A percentile compares a stretch with the other conserved stretches of the same genome.
Evolutionary conservation across 2,113 vertebrate genomes (phyloP).

Genomic region (Eolophus roseicapilla): DNA sequence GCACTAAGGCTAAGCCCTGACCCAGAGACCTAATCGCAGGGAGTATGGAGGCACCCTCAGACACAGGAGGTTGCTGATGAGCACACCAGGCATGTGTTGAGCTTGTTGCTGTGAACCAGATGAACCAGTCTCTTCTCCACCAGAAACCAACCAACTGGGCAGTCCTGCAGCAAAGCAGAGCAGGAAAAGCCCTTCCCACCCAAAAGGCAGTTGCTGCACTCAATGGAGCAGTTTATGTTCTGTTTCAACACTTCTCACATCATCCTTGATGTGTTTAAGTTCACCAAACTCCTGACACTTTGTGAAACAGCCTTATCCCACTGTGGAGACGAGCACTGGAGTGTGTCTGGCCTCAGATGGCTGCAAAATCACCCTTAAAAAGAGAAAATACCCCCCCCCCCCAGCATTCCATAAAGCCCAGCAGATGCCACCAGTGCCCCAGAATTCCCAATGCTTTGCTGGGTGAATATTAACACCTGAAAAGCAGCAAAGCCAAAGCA

Average conservation of each 20-base stretch:
- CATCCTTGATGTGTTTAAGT: not conserved
- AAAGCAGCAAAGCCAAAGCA: not conserved
- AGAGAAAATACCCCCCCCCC: not conserved
- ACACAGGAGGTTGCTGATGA: not conserved
- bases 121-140: not conserved
- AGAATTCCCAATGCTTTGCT: not conserved
- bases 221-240: not conserved
- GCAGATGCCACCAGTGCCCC: rapidly evolving
- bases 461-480: not conserved
- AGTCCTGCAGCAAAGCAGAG: not conserved
- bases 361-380: not conserved
- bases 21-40: not conserved
- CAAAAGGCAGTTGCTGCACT: not conserved
- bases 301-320: not conserved
- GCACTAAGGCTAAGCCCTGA: slow-evolving; percentile 3
- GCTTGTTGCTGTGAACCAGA: rapidly evolving
- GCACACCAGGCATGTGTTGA: rapidly evolving
- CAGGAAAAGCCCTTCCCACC: not conserved
- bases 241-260: no score
- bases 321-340: rapidly evolving
- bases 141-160: not conserved
- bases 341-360: not conserved
- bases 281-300: not conserved
- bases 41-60: not conserved
- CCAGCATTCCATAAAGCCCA: not conserved